A percentile compares a stretch with the other conserved stretches of the same genome.
phyloP scores from a whole-genome alignment of 1,140 invertebrate genomes.

The Papilio polyxenes region DNA sequence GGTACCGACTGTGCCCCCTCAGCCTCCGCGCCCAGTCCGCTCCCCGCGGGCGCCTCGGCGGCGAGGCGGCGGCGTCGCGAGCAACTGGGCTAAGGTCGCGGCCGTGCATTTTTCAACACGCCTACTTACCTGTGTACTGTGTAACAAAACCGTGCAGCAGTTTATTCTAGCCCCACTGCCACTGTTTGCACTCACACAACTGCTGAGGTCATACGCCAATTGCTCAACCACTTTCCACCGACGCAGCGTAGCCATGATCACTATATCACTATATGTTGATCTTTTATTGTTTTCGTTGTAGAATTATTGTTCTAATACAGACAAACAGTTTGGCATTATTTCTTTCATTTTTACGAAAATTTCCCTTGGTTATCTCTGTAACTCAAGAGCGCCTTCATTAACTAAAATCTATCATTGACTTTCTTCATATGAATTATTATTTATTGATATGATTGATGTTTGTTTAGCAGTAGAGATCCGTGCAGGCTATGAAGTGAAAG shows the following conservation, averaged over 20 bases:
- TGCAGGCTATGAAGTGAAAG: slow-evolving; percentile 4
- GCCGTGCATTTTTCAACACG: slow-evolving; percentile 65
- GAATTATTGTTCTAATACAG: not conserved
- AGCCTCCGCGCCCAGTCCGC: slow-evolving; percentile 19
- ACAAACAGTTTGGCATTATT: not conserved
- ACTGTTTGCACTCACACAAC: slow-evolving; percentile 42
- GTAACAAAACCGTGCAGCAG: slow-evolving; percentile 46
- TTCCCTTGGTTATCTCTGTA: not conserved
- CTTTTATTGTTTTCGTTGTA: not conserved
- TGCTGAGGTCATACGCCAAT: slow-evolving; percentile 17
- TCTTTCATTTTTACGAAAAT: not conserved
- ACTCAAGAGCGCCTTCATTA: not conserved
- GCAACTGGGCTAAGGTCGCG: slow-evolving; percentile 68
- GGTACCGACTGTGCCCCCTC: slow-evolving; percentile 40
- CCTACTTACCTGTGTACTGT: slow-evolving; percentile 47
- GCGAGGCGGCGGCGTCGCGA: slow-evolving; percentile 45
- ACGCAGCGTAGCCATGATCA: not conserved
- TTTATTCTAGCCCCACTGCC: slow-evolving; percentile 47
- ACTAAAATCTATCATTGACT: not conserved
- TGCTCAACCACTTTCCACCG: slow-evolving; percentile 22
- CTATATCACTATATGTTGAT: not conserved
- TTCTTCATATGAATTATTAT: not conserved
- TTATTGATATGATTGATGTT: not conserved
- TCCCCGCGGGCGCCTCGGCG: slow-evolving; percentile 37
- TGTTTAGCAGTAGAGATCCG: slow-evolving; percentile 6